Evolutionary conservation across 2,797 vertebrate species (phyloP), one percentile per base, ranked within the genome.

Genomic region (Sebastes iracundus): DNA sequence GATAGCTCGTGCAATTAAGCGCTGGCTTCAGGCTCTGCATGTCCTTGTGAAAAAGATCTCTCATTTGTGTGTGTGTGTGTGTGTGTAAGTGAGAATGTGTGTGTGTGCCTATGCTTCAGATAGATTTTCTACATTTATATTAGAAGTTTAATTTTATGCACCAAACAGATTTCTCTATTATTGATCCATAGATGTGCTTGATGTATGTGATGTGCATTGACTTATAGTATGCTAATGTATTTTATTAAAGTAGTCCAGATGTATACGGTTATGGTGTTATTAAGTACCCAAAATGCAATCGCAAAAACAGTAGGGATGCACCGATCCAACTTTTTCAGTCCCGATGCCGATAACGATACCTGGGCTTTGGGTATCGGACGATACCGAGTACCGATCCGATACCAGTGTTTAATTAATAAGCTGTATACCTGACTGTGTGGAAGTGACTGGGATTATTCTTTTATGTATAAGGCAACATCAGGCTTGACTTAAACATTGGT

Each of bases 1-100:
- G 94, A 96, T 95, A 95, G 94, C 94, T 93, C 83, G 73, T 90
- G 94, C 94, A 96, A 96, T 96, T 96, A 96, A 95, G 92, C 80
- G 59, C 90, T 94, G 92, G 95, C 96, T 96, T 53, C 86, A 80
- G 96, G 96, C 95, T 93, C 91, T 88, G 85, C 88, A 71, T 93
- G 95, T 96, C 95, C 95, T 96, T 96, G 94, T 95, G 92, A 90
- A 78, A 85, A 20, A 30, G 18, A 16, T 91, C 93, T 95, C 90
- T 94, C 95, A 94, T 93, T 86, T 87, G 91, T 92, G 93, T 91
- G 89, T 88, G 84, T 90, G 83, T 80, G 80, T 32, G 77, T 67
- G 82, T 79, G 80, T 52, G 22, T 71, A 38, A 78, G 52, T 60
- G 59, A 18, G 66, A 20, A 22, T 65, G 76, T 46, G 55, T 73